These are phyloP conservation scores for Alcis repandata DNA, from an alignment of 2,888 invertebrate species.

Conservation along the genomic window DNA sequence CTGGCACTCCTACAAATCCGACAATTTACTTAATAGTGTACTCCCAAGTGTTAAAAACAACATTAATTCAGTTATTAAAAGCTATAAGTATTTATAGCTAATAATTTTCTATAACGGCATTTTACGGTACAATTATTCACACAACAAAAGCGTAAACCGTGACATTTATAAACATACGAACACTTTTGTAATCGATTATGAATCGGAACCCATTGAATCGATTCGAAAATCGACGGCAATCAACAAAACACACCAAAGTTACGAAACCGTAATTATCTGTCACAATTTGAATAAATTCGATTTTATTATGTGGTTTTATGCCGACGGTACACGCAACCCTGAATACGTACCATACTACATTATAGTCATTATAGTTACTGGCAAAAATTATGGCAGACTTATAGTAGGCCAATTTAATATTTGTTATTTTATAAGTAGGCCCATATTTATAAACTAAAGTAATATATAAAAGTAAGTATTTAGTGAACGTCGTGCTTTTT, in stretches of 20 bases:
- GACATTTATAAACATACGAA: constrained; percentile 73
- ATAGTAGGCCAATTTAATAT: no score
- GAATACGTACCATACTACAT: constrained; percentile 57
- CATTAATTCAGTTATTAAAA: constrained; percentile 27
- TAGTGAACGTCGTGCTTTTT: no score
- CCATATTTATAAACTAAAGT: no score
- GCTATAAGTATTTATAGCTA: constrained; percentile 26
- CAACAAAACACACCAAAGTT: constrained; percentile 61
- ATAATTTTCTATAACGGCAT: constrained; percentile 36
- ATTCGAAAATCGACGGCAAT: constrained; percentile 62
- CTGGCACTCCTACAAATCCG: constrained; percentile 5
- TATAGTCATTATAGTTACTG: constrained; percentile 43
- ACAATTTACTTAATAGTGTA: constrained; percentile 4
- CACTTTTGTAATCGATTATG: constrained; percentile 68
- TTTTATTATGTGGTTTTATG: constrained; percentile 57
- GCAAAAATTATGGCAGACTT: constrained; percentile 12
- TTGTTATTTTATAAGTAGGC: no score
- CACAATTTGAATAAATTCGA: constrained; percentile 63
- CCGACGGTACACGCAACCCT: constrained; percentile 68
- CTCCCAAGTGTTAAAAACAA: constrained; percentile 25
- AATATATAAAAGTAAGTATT: no score
- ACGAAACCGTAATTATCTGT: constrained; percentile 60
- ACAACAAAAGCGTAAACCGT: constrained; percentile 67
- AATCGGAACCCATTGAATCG: constrained; percentile 56
- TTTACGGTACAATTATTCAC: constrained; percentile 58